Evolutionary conservation across 2,888 invertebrate genomes (phyloP), one percentile per base, ranked within the genome.

Genomic region (Spilarctia lutea): DNA sequence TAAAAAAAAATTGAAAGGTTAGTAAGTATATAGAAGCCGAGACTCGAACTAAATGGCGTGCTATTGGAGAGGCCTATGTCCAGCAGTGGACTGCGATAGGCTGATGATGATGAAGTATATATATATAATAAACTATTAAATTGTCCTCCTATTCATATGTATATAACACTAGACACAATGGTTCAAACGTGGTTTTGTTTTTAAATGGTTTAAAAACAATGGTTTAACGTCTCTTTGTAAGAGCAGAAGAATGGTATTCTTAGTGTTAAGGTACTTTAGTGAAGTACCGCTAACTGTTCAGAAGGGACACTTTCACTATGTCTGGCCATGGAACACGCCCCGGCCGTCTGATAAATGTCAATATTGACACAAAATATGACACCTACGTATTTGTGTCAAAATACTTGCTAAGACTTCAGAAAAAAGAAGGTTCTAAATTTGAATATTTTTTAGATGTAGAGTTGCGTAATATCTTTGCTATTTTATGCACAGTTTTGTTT

Each of bases 261-360:
- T 63, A 76, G 65, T 39, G 18, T 66, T 30, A 60, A 79, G 76
- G 81, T 83, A 84, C 79, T 79, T 75, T 70, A 85, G 83, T 87
- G 83, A 89, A 86, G 88, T 90, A 91, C 92, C 90, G 91, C 85
- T 92, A 90, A 87, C 87, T 79, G 85, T 86, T 86, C 80, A 85
- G 89, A 86, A 91, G 92, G 90, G 92, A 91, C 92, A 94, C 94
- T 94, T 94, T 94, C 94, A 92, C 94, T 93, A 24, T 30, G 85
- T 85, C 84, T 87, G 88, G 78, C 79, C 85, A 77, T 85, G 83
- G 86, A 90, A 89, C 89, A 88, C 84, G 75, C 81, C 84, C 83
- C 88, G 86, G 89, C 88, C 88, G 90, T 89, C 87, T 87, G 90
- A 90, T 90, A 89, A 86, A 87, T 85, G 89, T 88, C 78, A 82